A percentile compares a stretch with the other conserved stretches of the same genome.
phyloP scores from a whole-genome alignment of 2,113 vertebrate species.

The Micronisus gabar region DNA sequence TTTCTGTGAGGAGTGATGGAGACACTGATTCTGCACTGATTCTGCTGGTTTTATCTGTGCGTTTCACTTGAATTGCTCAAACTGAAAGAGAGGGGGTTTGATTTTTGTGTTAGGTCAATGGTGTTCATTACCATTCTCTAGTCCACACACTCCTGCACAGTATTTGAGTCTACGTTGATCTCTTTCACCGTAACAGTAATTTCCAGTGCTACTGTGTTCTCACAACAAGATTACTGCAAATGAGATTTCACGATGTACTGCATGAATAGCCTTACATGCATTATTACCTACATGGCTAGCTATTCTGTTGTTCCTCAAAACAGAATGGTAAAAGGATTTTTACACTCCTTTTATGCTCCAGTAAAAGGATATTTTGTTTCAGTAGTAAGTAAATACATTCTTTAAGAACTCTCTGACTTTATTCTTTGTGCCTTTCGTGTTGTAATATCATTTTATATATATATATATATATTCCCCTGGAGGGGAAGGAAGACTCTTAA shows the following conservation, averaged over 20 bases:
- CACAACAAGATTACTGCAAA: background rate
- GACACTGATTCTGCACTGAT: background rate
- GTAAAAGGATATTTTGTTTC: background rate
- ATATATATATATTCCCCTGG: too few species aligned
- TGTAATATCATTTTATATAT: background rate
- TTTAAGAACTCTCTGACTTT: background rate
- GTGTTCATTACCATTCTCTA: background rate
- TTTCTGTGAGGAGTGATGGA: background rate
- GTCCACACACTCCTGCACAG: background rate
- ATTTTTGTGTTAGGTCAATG: background rate
- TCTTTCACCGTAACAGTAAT: background rate
- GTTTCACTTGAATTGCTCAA: background rate
- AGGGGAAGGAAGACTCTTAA: background rate
- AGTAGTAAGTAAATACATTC: background rate
- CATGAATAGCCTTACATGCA: background rate
- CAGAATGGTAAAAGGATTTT: background rate
- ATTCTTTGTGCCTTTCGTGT: background rate
- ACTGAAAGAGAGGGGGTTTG: background rate
- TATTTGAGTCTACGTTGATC: background rate
- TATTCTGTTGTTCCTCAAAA: background rate
- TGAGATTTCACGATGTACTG: background rate
- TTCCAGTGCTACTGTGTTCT: background rate
- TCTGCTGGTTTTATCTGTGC: background rate
- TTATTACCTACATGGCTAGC: background rate
- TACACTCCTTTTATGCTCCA: background rate